phyloP scores from a whole-genome alignment of 2,113 vertebrate genomes.

The Tachysurus fulvidraco region DNA sequence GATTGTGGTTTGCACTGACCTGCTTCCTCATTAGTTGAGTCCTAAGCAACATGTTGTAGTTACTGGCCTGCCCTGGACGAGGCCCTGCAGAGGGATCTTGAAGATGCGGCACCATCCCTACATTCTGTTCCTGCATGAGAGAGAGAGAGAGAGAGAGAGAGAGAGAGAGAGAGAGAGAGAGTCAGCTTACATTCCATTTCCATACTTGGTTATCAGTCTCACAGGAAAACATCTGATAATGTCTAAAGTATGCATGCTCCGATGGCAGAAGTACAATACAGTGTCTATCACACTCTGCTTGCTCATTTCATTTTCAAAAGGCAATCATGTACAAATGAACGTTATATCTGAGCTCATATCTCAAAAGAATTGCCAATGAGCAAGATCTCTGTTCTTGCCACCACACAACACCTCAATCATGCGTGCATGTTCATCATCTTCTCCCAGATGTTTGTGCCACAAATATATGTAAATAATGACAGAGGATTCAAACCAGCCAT shows the following conservation, averaged over 20 bases:
- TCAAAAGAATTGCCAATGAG: not conserved
- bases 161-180: conserved; percentile 19
- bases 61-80: conserved; percentile 60
- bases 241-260: conserved; percentile 3
- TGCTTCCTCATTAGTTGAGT: conserved; percentile 72
- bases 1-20: conserved; percentile 17
- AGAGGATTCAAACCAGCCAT: conserved; percentile 32
- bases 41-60: conserved; percentile 75
- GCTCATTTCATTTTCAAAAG: conserved; percentile 5
- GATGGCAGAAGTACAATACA: conserved; percentile 27
- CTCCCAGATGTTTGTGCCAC: conserved; percentile 34
- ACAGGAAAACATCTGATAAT: conserved; percentile 34
- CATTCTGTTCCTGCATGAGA: conserved; percentile 73
- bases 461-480: conserved; percentile 57
- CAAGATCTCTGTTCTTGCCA: not conserved
- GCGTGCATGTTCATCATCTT: conserved; percentile 36
- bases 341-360: not conserved
- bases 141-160: conserved; percentile 29
- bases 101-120: conserved; percentile 73
- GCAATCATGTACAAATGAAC: not conserved
- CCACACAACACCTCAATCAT: conserved; percentile 31
- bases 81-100: conserved; percentile 70
- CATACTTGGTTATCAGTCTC: conserved; percentile 44
- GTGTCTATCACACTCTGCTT: conserved; percentile 13
- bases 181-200: conserved; percentile 45